A percentile compares a stretch with the other conserved stretches of the same genome.
phyloP scores from a whole-genome alignment of 2,888 invertebrate genomes.

The Endomychus coccineus region DNA sequence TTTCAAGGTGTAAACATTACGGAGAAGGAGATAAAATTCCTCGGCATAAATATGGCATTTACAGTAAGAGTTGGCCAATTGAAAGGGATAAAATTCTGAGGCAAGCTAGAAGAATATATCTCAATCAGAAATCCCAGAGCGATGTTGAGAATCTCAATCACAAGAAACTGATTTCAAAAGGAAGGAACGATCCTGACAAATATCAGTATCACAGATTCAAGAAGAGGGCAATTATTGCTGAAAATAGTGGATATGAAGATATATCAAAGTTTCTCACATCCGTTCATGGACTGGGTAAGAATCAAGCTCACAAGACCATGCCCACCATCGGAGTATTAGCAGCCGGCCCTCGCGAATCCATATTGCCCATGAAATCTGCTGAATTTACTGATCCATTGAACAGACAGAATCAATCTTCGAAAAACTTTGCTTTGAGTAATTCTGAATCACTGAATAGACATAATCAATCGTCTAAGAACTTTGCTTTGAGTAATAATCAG shows the following conservation, averaged over 20 bases:
- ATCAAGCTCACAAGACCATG: slow-evolving; percentile 6
- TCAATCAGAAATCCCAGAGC: slow-evolving; percentile 7
- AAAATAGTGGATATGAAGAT: slow-evolving; percentile 8
- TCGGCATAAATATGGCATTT: slow-evolving; percentile 46
- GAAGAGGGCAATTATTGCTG: slow-evolving; percentile 5
- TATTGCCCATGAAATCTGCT: too few species aligned
- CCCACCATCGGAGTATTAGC: slow-evolving; percentile 1
- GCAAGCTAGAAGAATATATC: slow-evolving; percentile 7
- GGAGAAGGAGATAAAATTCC: slow-evolving; percentile 43
- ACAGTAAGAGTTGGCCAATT: slow-evolving; percentile 40
- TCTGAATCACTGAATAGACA: too few species aligned
- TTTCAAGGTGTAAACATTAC: slow-evolving; percentile 36
- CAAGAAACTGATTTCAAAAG: slow-evolving; percentile 6
- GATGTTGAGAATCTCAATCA: slow-evolving; percentile 3
- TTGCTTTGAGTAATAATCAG: too few species aligned
- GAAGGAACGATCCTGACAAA: slow-evolving; percentile 2
- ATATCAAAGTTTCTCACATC: slow-evolving; percentile 8
- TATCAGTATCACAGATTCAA: slow-evolving; percentile 6
- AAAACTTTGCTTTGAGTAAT: too few species aligned
- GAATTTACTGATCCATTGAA: too few species aligned
- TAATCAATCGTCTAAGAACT: too few species aligned
- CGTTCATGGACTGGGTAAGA: slow-evolving; percentile 9
- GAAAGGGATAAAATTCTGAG: slow-evolving; percentile 23
- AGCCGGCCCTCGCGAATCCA: too few species aligned
- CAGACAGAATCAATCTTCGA: too few species aligned